Evolutionary conservation across 2,797 vertebrate species (phyloP), one percentile per base, ranked within the genome.

Genomic region (Lateolabrax maculatus): DNA sequence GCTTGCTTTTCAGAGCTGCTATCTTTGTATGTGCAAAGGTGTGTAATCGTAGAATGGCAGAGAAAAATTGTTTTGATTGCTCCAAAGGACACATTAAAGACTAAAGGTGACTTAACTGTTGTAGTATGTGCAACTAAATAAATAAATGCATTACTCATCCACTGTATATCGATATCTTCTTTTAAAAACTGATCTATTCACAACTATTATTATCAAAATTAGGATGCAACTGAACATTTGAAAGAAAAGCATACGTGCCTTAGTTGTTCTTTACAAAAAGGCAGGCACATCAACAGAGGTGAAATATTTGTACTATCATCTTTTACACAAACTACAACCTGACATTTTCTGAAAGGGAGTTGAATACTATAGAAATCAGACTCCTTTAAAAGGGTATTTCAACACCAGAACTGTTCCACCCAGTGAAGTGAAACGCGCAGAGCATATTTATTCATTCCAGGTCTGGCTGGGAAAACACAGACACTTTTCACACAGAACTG

Each of bases 51-150:
- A 19, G 16, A 48, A 18, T 44, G 4, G 18, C 21, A 9, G 8
- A 53, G 13, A 64, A 63, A n/a, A 8, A n/a, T 1, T n/a, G 5
- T n/a, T 69, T 36, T 18, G 21, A 53, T 25, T 41, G 57, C 34
- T 61, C 6, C 67, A 56, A 64, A 73, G 58, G 31, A 75, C 19
- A 66, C 55, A 43, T 19, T 21, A 23, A 65, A 67, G 37, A 23
- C 12, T 61, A 23, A 69, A 58, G 21, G 48, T 53, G 15, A 41
- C 4, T 12, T 7, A 15, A 23, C 5, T 36, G 13, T 4, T 9
- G 12, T 7, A 37, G 21, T 23, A 8, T 12, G 21, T 18, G 15
- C 21, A 31, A 0, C 25, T 44, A 9, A 53, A 29, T 5, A 8
- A 21, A 27, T 1, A 48, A n/a, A 11, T 1, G n/a, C 21, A n/a